A percentile compares a stretch with the other conserved stretches of the same genome.
phyloP scores from a whole-genome alignment of 2,888 invertebrate genomes.

The Drosophila ustulata region DNA sequence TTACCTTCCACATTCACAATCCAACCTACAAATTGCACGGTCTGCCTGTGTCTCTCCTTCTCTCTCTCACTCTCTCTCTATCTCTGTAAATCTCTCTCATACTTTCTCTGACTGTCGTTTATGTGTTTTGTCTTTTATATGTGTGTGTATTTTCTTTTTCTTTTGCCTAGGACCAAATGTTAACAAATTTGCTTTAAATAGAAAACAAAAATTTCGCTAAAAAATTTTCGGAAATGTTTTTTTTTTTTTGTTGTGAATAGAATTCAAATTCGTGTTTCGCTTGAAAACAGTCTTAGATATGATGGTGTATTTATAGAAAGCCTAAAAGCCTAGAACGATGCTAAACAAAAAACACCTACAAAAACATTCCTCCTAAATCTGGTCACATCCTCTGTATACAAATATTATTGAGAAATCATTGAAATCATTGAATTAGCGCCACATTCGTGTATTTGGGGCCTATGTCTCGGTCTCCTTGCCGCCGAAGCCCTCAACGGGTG shows the following conservation, averaged over 20 bases:
- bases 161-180: conserved; percentile 33
- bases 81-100: conserved; percentile 17
- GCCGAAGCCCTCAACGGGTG: conserved; percentile 88
- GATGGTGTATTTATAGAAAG: conserved; percentile 36
- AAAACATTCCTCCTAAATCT: conserved; percentile 48
- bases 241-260: not conserved
- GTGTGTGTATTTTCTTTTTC: conserved; percentile 17
- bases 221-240: conserved; percentile 47
- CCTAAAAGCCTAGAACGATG: conserved; percentile 59
- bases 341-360: conserved; percentile 54
- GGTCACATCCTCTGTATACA: conserved; percentile 57
- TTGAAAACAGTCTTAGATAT: conserved; percentile 70
- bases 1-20: conserved; percentile 51
- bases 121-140: conserved; percentile 13
- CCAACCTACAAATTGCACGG: conserved; percentile 77
- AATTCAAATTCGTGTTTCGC: conserved; percentile 35
- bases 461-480: conserved; percentile 94
- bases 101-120: conserved; percentile 47
- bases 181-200: conserved; percentile 43
- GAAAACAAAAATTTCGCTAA: conserved; percentile 71
- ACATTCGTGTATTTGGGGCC: conserved; percentile 58
- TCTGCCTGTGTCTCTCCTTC: conserved; percentile 59
- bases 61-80: conserved; percentile 21
- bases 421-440: conserved; percentile 65
- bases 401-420: conserved; percentile 81